A percentile compares a stretch with the other conserved stretches of the same genome.
phyloP scores from a whole-genome alignment of 2,797 vertebrate genomes.

The Paedocypris micromegethes region DNA sequence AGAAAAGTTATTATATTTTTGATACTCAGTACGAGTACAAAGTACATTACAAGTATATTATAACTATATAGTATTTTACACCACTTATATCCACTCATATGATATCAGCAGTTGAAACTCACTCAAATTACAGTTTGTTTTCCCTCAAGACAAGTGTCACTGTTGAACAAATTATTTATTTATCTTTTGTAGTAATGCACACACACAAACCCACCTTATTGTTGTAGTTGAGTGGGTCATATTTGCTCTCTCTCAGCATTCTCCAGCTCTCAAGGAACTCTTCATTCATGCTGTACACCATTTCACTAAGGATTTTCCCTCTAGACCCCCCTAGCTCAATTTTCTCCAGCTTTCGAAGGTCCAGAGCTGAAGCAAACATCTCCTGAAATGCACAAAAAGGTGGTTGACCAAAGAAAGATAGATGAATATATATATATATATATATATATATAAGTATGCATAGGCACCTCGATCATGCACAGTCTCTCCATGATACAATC shows the following conservation, averaged over 20 bases:
- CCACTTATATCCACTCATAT: too few species aligned
- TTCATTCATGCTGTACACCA: conserved; percentile 66
- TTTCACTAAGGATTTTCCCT: conserved; percentile 67
- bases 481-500: conserved; percentile 63
- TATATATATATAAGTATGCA: too few species aligned
- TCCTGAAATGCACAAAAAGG: conserved; percentile 47
- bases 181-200: not conserved
- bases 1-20: too few species aligned
- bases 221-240: conserved; percentile 66
- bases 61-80: too few species aligned
- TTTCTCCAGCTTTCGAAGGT: conserved; percentile 74
- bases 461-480: conserved; percentile 59
- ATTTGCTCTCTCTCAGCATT: conserved; percentile 71
- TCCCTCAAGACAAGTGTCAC: too few species aligned
- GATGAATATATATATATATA: too few species aligned
- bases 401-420: not conserved
- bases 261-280: conserved; percentile 71
- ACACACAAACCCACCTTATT: conserved; percentile 53
- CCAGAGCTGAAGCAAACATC: conserved; percentile 69
- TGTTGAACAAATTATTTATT: too few species aligned
- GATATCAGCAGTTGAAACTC: too few species aligned
- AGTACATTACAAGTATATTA: too few species aligned
- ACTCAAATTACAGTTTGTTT: too few species aligned
- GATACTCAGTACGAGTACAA: too few species aligned
- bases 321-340: conserved; percentile 62